These are phyloP conservation scores for Melanogrammus aeglefinus DNA, from an alignment of 2,797 vertebrate genomes.

Conservation along the genomic window DNA sequence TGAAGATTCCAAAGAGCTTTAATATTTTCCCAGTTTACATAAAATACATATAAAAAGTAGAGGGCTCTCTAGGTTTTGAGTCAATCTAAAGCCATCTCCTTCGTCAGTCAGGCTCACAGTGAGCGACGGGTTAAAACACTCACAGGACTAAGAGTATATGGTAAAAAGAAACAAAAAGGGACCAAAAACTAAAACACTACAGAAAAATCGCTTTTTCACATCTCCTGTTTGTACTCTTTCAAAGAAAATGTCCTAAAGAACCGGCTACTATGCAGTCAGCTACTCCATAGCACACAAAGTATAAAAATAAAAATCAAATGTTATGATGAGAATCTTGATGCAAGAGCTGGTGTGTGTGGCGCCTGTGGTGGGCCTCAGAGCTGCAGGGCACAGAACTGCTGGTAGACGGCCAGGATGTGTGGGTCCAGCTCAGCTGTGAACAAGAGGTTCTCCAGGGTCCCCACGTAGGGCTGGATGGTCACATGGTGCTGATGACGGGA, in stretches of 20 bases:
- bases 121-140: slow-evolving; percentile 33
- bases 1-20: slow-evolving; percentile 57
- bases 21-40: slow-evolving; percentile 66
- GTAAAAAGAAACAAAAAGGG: slow-evolving; percentile 49
- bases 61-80: slow-evolving; percentile 45
- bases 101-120: neutral
- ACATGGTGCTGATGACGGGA: slow-evolving; percentile 83
- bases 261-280: neutral
- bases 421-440: slow-evolving; percentile 96
- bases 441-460: slow-evolving; percentile 96
- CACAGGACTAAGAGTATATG: neutral
- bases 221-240: neutral
- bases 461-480: slow-evolving; percentile 98
- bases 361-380: slow-evolving; percentile 67
- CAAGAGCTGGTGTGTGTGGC: slow-evolving; percentile 51
- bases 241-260: neutral
- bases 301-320: slow-evolving; percentile 49
- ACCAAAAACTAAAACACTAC: slow-evolving; percentile 15
- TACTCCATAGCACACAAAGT: slow-evolving; percentile 11
- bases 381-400: slow-evolving; percentile 97
- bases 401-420: slow-evolving; percentile 96
- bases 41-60: slow-evolving; percentile 74
- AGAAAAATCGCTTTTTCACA: neutral
- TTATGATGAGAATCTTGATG: slow-evolving; percentile 62
- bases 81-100: slow-evolving; percentile 28